Evolutionary conservation across 2,113 vertebrate species (phyloP).

Genomic region (Brachirus orientalis): DNA sequence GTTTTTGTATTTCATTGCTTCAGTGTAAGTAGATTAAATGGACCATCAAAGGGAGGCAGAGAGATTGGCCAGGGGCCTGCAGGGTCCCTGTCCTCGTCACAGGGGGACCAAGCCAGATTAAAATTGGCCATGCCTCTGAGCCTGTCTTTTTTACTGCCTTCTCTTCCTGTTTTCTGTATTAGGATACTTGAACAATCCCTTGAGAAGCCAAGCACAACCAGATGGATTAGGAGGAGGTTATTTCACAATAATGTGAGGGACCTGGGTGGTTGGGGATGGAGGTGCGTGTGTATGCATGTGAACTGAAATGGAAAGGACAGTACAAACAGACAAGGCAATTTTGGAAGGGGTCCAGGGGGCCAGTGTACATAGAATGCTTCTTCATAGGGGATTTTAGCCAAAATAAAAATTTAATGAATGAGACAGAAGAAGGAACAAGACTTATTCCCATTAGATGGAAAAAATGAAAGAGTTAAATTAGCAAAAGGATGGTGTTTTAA

Average conservation of each 20-base stretch:
- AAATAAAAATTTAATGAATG: conserved; percentile 59
- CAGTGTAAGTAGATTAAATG: conserved; percentile 78
- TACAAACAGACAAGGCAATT: conserved; percentile 46
- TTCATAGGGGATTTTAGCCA: conserved; percentile 37
- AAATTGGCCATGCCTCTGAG: conserved; percentile 59
- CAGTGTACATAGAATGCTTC: conserved; percentile 52
- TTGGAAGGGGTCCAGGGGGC: conserved; percentile 44
- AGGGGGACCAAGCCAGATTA: conserved; percentile 74
- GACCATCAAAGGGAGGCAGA: conserved; percentile 78
- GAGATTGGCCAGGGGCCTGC: conserved; percentile 67
- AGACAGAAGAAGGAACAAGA: conserved; percentile 48
- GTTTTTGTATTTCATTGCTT: conserved; percentile 62
- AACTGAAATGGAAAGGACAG: conserved; percentile 62
- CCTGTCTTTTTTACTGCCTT: conserved; percentile 44
- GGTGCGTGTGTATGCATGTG: conserved; percentile 18
- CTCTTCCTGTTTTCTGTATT: conserved; percentile 44
- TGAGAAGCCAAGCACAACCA: conserved; percentile 48
- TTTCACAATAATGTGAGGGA: conserved; percentile 61
- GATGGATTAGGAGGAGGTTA: conserved; percentile 72
- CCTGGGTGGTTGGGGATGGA: conserved; percentile 44
- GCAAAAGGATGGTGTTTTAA: conserved; percentile 50
- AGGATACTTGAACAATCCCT: conserved; percentile 34
- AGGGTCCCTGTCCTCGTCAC: conserved; percentile 65
- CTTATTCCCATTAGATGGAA: conserved; percentile 27
- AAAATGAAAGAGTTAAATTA: conserved; percentile 54